phyloP scores from a whole-genome alignment of 1,140 invertebrate species.

The Metaphire vulgaris region DNA sequence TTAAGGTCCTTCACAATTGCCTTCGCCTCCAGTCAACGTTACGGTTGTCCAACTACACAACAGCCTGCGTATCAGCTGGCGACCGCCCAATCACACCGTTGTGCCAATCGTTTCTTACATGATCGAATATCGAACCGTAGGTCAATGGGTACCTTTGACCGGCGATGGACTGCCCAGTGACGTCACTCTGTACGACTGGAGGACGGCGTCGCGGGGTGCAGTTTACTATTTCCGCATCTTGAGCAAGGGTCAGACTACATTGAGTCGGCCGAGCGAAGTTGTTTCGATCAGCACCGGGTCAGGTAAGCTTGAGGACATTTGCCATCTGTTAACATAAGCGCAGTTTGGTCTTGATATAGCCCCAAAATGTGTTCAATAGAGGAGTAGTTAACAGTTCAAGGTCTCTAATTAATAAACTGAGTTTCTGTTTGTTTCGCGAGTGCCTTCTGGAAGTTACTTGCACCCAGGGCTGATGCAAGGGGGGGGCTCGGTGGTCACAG shows the following conservation, averaged over 20 bases:
- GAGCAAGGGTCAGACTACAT: background rate
- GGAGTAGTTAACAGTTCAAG: too few species aligned
- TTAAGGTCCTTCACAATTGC: too few species aligned
- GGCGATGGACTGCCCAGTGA: background rate
- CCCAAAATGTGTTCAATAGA: too few species aligned
- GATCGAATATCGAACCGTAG: slow-evolving; percentile 70
- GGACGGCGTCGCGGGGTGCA: slow-evolving; percentile 24
- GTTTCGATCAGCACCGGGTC: background rate
- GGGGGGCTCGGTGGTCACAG: too few species aligned
- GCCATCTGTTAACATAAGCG: too few species aligned
- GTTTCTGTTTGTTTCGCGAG: too few species aligned
- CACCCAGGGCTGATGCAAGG: too few species aligned
- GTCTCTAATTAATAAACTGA: too few species aligned
- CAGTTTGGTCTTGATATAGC: too few species aligned
- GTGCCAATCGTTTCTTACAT: slow-evolving; percentile 73
- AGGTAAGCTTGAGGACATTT: too few species aligned
- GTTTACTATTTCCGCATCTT: slow-evolving; percentile 22
- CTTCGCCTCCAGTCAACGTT: background rate
- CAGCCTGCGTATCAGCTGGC: background rate
- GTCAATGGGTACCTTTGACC: slow-evolving; percentile 74
- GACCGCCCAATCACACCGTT: slow-evolving; percentile 58
- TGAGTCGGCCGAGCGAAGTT: background rate
- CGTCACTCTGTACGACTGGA: slow-evolving; percentile 49
- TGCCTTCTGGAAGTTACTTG: too few species aligned
- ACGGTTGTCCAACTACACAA: background rate